Evolutionary conservation across 2,888 invertebrate species (phyloP).

Genomic region (Luperina testacea): DNA sequence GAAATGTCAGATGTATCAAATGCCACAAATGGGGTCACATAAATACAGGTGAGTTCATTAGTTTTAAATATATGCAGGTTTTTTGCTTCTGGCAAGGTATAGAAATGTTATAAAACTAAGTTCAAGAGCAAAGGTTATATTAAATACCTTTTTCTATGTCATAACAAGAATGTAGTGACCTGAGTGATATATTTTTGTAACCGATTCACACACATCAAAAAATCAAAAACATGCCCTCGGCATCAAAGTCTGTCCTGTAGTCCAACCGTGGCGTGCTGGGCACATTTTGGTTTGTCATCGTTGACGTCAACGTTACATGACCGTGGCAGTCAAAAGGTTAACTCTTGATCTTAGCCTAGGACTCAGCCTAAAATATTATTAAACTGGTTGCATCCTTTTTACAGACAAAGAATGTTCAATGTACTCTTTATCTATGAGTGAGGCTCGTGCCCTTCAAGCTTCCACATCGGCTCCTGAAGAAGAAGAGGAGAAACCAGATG

Average conservation of each 20-base stretch:
- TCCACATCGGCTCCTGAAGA: constrained; percentile 93
- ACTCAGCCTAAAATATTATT: not conserved
- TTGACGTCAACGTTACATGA: too few relatives aligned
- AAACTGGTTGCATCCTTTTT: constrained; percentile 22
- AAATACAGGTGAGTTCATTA: constrained; percentile 92
- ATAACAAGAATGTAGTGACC: not conserved
- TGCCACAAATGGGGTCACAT: constrained; percentile 99
- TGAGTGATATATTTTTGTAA: not conserved
- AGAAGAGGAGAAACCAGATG: constrained; percentile 89
- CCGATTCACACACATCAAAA: too few relatives aligned
- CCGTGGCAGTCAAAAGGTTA: too few relatives aligned
- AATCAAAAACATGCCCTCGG: too few relatives aligned
- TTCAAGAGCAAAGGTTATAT: not conserved
- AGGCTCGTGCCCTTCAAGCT: constrained; percentile 93
- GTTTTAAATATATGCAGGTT: not conserved
- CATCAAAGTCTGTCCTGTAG: too few relatives aligned
- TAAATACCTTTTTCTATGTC: not conserved
- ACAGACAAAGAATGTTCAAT: constrained; percentile 98
- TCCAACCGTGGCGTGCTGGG: too few relatives aligned
- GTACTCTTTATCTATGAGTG: constrained; percentile 95
- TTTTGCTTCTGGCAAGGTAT: not conserved
- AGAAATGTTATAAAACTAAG: not conserved
- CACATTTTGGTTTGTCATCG: too few relatives aligned
- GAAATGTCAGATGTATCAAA: constrained; percentile 99
- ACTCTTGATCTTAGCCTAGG: not conserved